Evolutionary conservation across 2,113 vertebrate genomes (phyloP).

Genomic region (Agapornis roseicollis): DNA sequence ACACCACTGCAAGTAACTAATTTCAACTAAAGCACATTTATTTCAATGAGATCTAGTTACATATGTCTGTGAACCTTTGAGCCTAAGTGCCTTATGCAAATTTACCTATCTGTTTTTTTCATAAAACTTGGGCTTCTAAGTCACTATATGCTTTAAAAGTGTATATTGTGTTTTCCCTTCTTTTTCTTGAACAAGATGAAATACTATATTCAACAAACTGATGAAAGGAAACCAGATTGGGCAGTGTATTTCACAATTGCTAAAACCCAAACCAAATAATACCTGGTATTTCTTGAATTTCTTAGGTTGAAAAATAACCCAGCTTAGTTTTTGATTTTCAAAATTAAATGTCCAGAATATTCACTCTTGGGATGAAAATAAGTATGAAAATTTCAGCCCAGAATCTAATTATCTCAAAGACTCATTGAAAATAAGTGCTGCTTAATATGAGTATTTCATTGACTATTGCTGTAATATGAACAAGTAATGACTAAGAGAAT

Average conservation of each 20-base stretch:
- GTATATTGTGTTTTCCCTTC: neutral
- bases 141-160: neutral
- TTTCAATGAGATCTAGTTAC: neutral
- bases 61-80: neutral
- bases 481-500: neutral
- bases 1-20: neutral
- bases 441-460: neutral
- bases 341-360: constrained; percentile 5
- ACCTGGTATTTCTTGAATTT: neutral
- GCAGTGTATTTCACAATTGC: neutral
- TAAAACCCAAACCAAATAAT: neutral
- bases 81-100: neutral
- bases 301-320: neutral
- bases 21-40: neutral
- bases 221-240: neutral
- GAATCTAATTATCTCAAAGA: neutral
- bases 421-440: neutral
- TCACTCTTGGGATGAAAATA: neutral
- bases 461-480: neutral
- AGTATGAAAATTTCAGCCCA: neutral
- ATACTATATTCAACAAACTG: neutral
- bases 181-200: neutral
- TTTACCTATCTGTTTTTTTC: neutral
- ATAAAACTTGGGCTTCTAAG: neutral
- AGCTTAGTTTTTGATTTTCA: neutral